These are phyloP conservation scores for Strix aluco DNA, from an alignment of 2,113 vertebrate genomes.

Conservation along the genomic window DNA sequence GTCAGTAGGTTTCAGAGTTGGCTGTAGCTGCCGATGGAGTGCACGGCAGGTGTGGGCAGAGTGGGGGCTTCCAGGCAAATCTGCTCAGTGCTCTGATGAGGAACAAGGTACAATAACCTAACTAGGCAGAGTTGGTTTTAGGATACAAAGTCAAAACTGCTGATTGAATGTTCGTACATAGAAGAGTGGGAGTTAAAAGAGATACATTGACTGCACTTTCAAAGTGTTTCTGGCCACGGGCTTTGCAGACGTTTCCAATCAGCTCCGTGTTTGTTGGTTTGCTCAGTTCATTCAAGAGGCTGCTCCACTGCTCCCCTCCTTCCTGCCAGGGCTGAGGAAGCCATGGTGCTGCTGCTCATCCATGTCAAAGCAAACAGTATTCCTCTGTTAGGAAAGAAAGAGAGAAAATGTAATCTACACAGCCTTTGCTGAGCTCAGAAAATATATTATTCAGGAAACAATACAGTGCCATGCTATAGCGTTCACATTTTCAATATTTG, in stretches of 20 bases:
- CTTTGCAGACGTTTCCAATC: not conserved
- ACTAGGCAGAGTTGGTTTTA: not conserved
- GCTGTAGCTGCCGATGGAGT: not conserved
- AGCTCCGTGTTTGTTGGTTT: not conserved
- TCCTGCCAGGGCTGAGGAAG: not conserved
- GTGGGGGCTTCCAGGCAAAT: not conserved
- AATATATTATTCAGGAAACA: rapidly evolving
- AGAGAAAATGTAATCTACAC: not conserved
- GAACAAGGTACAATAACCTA: not conserved
- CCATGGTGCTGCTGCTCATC: not conserved
- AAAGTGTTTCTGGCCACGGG: not conserved
- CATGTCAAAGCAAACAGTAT: rapidly evolving
- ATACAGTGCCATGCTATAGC: not conserved
- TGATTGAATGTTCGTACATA: too few species aligned
- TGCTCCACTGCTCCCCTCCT: not conserved
- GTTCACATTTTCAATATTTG: not conserved
- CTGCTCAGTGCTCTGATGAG: not conserved
- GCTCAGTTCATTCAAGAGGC: not conserved
- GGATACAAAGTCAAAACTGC: not conserved
- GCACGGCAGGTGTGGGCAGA: rapidly evolving
- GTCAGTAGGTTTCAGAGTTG: not conserved
- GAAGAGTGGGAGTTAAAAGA: not conserved
- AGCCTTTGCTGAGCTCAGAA: not conserved
- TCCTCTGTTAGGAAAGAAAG: not conserved
- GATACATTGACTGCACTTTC: rapidly evolving